phyloP scores from a whole-genome alignment of 1,140 invertebrate genomes.

The Mizuhopecten yessoensis region DNA sequence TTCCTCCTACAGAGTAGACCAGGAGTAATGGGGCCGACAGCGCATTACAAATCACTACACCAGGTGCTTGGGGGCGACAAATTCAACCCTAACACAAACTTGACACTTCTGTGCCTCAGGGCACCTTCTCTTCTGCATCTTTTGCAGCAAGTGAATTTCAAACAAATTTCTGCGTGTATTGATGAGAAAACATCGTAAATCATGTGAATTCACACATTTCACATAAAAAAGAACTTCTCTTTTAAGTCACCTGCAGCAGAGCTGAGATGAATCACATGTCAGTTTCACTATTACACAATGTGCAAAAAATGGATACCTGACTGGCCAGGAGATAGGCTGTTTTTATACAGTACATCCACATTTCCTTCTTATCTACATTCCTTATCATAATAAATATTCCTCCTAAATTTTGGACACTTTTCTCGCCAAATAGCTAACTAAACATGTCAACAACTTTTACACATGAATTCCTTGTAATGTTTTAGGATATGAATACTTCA shows the following conservation, averaged over 20 bases:
- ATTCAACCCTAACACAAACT: background rate
- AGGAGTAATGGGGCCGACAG: background rate
- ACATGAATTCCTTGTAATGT: background rate
- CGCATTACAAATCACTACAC: constrained; percentile 11
- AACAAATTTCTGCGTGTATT: constrained; percentile 7
- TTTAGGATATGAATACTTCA: background rate
- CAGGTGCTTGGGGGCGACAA: background rate
- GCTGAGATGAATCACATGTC: background rate
- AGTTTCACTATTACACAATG: constrained; percentile 34
- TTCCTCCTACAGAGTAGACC: background rate
- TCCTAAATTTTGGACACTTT: background rate
- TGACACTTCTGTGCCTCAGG: background rate
- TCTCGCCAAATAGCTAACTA: background rate
- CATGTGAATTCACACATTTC: constrained; percentile 38
- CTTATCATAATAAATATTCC: background rate
- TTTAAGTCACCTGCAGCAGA: constrained; percentile 19
- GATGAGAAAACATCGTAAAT: constrained; percentile 34
- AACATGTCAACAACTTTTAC: background rate
- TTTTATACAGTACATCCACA: background rate
- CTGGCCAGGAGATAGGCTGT: background rate
- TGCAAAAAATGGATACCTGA: background rate
- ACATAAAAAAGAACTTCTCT: background rate
- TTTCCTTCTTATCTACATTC: background rate
- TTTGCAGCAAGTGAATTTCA: constrained; percentile 34
- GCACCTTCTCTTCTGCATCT: background rate